Evolutionary conservation across 1,140 invertebrate genomes (phyloP), one percentile per base, ranked within the genome.

Genomic region (Euwallacea similis): DNA sequence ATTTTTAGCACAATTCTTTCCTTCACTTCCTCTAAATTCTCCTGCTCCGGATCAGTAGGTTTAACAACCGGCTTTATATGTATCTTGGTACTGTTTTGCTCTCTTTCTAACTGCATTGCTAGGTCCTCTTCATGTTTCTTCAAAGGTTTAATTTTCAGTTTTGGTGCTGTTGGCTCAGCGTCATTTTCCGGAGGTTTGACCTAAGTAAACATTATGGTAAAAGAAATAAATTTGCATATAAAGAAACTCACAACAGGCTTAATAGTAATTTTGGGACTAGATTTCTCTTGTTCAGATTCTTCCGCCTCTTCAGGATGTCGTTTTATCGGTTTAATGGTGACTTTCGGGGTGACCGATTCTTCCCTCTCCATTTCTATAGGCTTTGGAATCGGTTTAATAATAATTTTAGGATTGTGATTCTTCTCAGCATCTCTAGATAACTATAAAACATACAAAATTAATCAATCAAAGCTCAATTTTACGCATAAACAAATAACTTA

Each of bases 1-100:
- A 82, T 81, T 71, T 82, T 82, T 43, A 82, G 71, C 2, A 82
- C 78, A 43, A 82, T 81, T 55, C 80, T 66, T 61, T 81, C 78
- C 62, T 81, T 79, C 8, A 79, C 77, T 66, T 75, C 74, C 9
- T 80, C 79, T 9, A 74, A 74, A 43, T 76, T 54, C 71, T 77
- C 72, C 68, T 75, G n/a, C 7, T 63, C 33, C 13, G 42, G n/a
- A 16, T 74, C 73, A 2, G 73, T 65, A 3, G 74, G 77, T 69
- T 79, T 79, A 1, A 79, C 55, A n/a, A 81, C 71, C 0, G 81
- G 77, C 76, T 81, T 82, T 46, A 82, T 82, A 9, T 76, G 80
- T 44, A 82, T 77, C 71, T 76, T 81, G 0, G 81, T 80, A 73
- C 76, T 81, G 50, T 69, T 68, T 42, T 73, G 54, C 10, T 69